Evolutionary conservation across 2,113 vertebrate species (phyloP).

Genomic region (Crotophaga sulcirostris): DNA sequence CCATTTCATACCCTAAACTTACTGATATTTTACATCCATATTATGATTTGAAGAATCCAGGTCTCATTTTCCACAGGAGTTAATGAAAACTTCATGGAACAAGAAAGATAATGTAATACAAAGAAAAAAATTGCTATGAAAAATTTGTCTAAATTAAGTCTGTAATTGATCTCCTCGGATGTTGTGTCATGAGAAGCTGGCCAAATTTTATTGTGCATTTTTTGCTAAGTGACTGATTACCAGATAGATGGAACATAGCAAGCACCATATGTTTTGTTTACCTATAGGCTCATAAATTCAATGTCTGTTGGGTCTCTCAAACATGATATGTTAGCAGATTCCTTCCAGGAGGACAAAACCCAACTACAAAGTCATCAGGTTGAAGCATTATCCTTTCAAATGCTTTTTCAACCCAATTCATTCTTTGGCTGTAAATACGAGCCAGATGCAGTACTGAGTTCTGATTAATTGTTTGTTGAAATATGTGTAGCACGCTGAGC

Average conservation of each 20-base stretch:
- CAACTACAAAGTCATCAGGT: constrained; percentile 32
- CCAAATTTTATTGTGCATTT: constrained; percentile 23
- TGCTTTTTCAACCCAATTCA: constrained; percentile 2
- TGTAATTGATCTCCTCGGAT: constrained; percentile 39
- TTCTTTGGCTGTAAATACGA: constrained; percentile 24
- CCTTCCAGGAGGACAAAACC: constrained; percentile 60
- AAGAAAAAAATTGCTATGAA: not conserved
- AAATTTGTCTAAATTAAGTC: constrained; percentile 36
- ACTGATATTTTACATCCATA: not conserved
- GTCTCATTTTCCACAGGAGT: not conserved
- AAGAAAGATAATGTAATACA: not conserved
- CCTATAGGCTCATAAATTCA: constrained; percentile 44
- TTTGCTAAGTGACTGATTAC: constrained; percentile 53
- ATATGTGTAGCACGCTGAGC: not conserved
- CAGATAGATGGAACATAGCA: constrained; percentile 9
- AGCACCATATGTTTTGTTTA: constrained; percentile 52
- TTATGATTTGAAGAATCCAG: not conserved
- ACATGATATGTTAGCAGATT: constrained; percentile 42
- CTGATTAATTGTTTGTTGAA: constrained; percentile 48
- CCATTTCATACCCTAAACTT: not conserved
- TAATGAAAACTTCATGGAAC: not conserved
- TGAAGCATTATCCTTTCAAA: constrained; percentile 54
- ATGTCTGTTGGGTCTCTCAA: constrained; percentile 23
- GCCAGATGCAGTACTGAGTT: constrained; percentile 20
- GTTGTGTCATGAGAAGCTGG: not conserved